Evolutionary conservation across 2,113 vertebrate genomes (phyloP).

Genomic region (Lepidothrix coronata): DNA sequence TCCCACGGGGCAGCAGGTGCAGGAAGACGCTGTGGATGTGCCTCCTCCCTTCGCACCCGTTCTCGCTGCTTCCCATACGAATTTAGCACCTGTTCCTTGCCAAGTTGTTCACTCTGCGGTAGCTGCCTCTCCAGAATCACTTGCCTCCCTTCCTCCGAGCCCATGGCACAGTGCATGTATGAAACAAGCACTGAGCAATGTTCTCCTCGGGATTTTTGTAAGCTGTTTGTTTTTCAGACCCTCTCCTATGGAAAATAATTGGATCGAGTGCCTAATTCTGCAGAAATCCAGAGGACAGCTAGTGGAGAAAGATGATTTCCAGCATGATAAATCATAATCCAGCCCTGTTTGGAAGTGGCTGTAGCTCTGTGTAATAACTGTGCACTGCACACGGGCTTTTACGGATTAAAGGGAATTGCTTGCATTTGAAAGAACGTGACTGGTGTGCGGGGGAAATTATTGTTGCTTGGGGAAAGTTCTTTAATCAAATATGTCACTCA

Average conservation of each 20-base stretch:
- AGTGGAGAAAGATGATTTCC: neutral
- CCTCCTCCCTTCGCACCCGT: neutral
- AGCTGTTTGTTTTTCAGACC: neutral
- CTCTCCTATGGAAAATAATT: neutral
- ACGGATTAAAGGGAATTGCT: conserved; percentile 16
- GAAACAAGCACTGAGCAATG: rapidly evolving
- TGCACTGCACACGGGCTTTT: neutral
- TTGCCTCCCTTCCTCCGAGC: neutral
- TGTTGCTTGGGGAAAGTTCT: conserved; percentile 32
- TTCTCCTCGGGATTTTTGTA: neutral
- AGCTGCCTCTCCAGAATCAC: neutral
- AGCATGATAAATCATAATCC: neutral
- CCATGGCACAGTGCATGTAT: rapidly evolving
- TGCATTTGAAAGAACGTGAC: neutral
- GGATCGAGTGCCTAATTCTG: neutral
- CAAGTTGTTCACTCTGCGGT: neutral
- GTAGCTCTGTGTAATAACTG: neutral
- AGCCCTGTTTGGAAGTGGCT: neutral
- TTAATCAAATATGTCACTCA: conserved; percentile 29
- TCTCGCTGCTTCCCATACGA: neutral
- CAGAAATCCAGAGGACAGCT: neutral
- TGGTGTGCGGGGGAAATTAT: neutral
- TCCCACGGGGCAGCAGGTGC: neutral
- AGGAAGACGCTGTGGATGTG: neutral
- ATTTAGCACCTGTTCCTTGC: neutral